These are phyloP conservation scores for Drosophila ercepeae DNA, from an alignment of 1,140 invertebrate species.

Conservation along the genomic window DNA sequence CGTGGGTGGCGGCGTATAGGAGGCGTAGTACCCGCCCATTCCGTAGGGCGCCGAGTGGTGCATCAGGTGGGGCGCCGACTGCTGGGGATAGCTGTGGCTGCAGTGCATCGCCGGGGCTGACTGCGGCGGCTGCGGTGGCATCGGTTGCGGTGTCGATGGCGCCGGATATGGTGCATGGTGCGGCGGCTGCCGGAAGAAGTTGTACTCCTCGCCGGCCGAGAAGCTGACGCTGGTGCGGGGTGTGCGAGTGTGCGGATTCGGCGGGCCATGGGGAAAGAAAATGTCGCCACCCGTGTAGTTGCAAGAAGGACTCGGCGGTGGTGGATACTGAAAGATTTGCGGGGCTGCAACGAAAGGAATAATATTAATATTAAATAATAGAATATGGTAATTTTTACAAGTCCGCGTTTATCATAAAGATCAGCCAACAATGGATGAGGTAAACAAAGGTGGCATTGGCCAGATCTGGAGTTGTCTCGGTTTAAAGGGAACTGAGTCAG, in stretches of 20 bases:
- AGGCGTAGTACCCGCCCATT: conserved; percentile 59
- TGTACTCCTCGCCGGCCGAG: conserved; percentile 70
- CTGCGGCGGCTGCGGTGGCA: conserved; percentile 70
- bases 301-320: conserved; percentile 80
- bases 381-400: no score
- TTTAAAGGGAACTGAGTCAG: conserved; percentile 13
- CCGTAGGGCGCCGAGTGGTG: conserved; percentile 53
- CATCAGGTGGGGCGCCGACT: conserved; percentile 59
- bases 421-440: conserved; percentile 17
- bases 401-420: neutral
- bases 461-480: conserved; percentile 3
- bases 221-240: conserved; percentile 76
- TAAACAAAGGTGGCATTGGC: conserved; percentile 63
- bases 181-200: conserved; percentile 70
- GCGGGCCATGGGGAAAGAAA: conserved; percentile 70
- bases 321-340: conserved; percentile 80
- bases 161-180: conserved; percentile 58
- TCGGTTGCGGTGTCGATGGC: conserved; percentile 68
- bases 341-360: conserved; percentile 54
- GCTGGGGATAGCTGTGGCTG: conserved; percentile 71
- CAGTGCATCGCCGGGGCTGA: conserved; percentile 76
- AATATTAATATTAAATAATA: neutral
- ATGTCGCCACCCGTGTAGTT: conserved; percentile 67
- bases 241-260: conserved; percentile 57
- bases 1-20: conserved; percentile 79